Evolutionary conservation across 2,113 vertebrate genomes (phyloP).

Genomic region (Romanogobio albipinnatus): DNA sequence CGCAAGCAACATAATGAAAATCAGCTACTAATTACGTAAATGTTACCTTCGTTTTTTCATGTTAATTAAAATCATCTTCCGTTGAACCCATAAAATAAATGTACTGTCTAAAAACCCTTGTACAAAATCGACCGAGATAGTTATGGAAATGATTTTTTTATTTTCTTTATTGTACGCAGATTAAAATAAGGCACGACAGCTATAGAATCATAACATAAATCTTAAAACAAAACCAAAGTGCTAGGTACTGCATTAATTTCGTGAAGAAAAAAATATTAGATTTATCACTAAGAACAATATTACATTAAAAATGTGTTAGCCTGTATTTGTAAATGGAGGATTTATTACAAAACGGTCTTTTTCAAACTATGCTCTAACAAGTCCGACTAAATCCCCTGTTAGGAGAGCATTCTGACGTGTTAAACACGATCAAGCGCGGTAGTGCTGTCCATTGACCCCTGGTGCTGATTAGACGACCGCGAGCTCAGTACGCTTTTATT

Average conservation of each 20-base stretch:
- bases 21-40: background rate
- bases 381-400: background rate
- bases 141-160: background rate
- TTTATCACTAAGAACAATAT: conserved; percentile 37
- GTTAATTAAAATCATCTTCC: background rate
- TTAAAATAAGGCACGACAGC: background rate
- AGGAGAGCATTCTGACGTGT: background rate
- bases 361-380: background rate
- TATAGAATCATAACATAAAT: background rate
- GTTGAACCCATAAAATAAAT: no score
- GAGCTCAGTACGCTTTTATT: conserved; percentile 84
- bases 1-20: background rate
- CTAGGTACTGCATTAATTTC: conserved; percentile 59
- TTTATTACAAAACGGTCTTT: background rate
- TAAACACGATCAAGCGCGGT: background rate
- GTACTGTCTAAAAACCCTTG: background rate
- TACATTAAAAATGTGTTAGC: background rate
- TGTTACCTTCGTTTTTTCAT: background rate
- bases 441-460: conserved; percentile 80
- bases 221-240: conserved; percentile 44
- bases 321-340: background rate
- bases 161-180: background rate
- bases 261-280: background rate
- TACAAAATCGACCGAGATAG: background rate
- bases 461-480: conserved; percentile 87